A percentile compares a stretch with the other conserved stretches of the same genome.
Evolutionary conservation across 2,888 invertebrate genomes (phyloP).

Genomic region (Gnatocerus cornutus): DNA sequence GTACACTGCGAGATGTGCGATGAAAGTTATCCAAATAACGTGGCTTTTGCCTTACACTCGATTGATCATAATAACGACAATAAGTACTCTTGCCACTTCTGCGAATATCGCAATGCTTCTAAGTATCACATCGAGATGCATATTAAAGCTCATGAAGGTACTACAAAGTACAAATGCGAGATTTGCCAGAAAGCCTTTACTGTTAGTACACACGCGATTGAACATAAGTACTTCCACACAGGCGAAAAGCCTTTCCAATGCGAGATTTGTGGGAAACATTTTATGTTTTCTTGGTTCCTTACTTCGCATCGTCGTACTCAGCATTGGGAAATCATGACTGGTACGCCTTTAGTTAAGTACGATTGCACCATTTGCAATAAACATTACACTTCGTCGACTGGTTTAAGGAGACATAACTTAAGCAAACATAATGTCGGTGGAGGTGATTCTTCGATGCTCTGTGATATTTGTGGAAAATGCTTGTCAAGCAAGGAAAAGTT

Average conservation of each 20-base stretch:
- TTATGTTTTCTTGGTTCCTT: slow-evolving; percentile 73
- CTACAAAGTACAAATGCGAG: slow-evolving; percentile 71
- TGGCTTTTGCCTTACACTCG: slow-evolving; percentile 65
- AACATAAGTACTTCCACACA: slow-evolving; percentile 71
- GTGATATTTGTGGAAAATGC: slow-evolving; percentile 76
- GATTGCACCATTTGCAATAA: slow-evolving; percentile 68
- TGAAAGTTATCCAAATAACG: slow-evolving; percentile 63
- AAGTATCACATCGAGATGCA: slow-evolving; percentile 69
- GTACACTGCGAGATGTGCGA: slow-evolving; percentile 66
- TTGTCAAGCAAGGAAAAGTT: slow-evolving; percentile 72
- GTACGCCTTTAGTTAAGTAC: slow-evolving; percentile 69
- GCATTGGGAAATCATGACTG: slow-evolving; percentile 71
- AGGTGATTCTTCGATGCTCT: slow-evolving; percentile 68
- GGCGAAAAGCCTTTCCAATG: slow-evolving; percentile 73
- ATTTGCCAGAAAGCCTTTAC: slow-evolving; percentile 72
- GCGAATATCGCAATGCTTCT: slow-evolving; percentile 63
- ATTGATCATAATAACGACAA: slow-evolving; percentile 62
- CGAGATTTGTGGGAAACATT: slow-evolving; percentile 74
- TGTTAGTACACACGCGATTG: slow-evolving; percentile 72
- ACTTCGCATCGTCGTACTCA: slow-evolving; percentile 72
- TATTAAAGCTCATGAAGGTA: slow-evolving; percentile 69
- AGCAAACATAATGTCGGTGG: slow-evolving; percentile 71
- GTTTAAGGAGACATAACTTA: slow-evolving; percentile 64
- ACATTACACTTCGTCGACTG: slow-evolving; percentile 66
- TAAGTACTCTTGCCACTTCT: slow-evolving; percentile 65